Base-by-base conservation (phyloP, 30 jellyfish, hydroid and myxozoan species). In the Mastigias papua region DNA sequence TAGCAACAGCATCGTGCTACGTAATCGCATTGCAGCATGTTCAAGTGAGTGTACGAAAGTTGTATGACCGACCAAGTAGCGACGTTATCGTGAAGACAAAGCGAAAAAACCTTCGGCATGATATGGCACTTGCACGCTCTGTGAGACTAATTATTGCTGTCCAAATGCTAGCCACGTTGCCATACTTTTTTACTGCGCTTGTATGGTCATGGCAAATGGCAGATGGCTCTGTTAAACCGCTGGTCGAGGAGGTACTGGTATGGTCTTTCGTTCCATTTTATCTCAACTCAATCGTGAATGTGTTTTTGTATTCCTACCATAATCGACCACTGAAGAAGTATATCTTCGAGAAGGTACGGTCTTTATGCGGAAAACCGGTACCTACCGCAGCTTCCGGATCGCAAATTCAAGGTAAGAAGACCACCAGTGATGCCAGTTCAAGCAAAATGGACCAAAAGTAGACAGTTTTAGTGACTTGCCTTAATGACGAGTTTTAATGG, bases 181-280 rank as follows among this genome's bases (percentile, higher is more conserved):
- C 92, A 1, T 69, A 63, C 28, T 23, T 29, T 31, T 31, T 69
- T n/a, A 22, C 69, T 8, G 85, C 60, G 70, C 48, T 82, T 2
- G 1, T 82, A 8, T 82, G 92, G 92, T 64, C 84, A 0, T 69
- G 57, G 85, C 32, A 69, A n/a, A 57, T 80, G 82, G 34, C 50
- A 34, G 50, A 33, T 11, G 49, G 13, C 48, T 34, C 34, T 22
- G 15, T 32, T 46, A n/a, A 26, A 26, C n/a, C 10, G 30, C 2
- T 30, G 17, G 60, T 49, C 42, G 69, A 82, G 17, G 30, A 62
- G 3, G 73, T 51, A 9, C 34, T 82, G 10, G 2, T 35, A 6
- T 82, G 85, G 92, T 42, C 92, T 0, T 82, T 82, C 69, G 19
- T 69, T 49, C 92, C 69, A 1, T 9, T 82, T 19, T 82, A 20